Conservation (phyloP, 2,888 invertebrate genomes). For the Acleris laterana region DNA sequence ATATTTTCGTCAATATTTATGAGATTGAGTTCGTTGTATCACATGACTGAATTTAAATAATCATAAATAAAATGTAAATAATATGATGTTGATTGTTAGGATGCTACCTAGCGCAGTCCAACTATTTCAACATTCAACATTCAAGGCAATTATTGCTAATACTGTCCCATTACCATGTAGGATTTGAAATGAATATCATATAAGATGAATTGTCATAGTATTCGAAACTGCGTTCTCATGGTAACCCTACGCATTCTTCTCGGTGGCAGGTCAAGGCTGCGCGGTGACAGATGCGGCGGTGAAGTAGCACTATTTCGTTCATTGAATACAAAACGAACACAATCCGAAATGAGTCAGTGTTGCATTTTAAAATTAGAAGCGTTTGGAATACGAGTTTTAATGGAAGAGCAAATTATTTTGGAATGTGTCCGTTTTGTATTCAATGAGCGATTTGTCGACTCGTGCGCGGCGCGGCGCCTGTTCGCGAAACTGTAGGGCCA, state of each 20-base stretch:
- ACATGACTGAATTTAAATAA: constrained; percentile 5
- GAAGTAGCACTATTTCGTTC: constrained; percentile 10
- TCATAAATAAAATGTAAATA: constrained; percentile 1
- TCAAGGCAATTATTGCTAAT: no score
- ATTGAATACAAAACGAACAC: no score
- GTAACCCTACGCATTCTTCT: constrained; percentile 25
- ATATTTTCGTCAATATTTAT: no score
- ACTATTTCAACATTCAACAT: no score
- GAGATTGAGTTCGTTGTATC: constrained; percentile 3
- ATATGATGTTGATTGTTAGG: neutral
- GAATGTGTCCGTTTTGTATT: no score
- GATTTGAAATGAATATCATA: neutral
- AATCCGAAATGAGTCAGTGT: no score
- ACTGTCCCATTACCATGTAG: neutral
- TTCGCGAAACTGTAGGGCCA: constrained; percentile 1
- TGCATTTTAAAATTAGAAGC: no score
- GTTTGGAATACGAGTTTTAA: no score
- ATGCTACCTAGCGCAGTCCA: no score
- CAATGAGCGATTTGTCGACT: no score
- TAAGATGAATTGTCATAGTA: neutral
- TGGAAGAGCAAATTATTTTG: no score
- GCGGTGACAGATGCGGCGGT: constrained; percentile 20
- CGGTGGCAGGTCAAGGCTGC: constrained; percentile 25
- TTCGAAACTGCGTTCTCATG: neutral
- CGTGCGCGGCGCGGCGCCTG: constrained; percentile 1